Evolutionary conservation across 2,113 vertebrate species (phyloP), one percentile per base, ranked within the genome.

Genomic region (Hypomesus transpacificus): DNA sequence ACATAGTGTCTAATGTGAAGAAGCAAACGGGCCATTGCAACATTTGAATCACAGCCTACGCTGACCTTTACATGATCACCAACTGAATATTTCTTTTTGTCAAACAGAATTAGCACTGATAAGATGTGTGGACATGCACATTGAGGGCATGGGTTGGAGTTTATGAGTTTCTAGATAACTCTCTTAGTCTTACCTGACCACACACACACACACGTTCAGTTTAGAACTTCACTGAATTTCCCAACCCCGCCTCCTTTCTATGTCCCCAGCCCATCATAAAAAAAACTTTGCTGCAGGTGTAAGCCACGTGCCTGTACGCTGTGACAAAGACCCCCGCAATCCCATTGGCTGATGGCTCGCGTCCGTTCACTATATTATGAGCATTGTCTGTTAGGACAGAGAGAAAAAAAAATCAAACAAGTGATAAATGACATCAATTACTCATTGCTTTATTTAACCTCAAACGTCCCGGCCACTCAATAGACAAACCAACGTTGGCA

Each of bases 401-500:
- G 68, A 74, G 66, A 78, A 60, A 84, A 82, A 84, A 82, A 76
- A 84, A 85, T 89, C 85, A 81, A 87, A 87, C 84, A 84, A 83
- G 87, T 92, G 91, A 93, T 92, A 89, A 90, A 93, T 91, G 86
- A 82, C 86, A 86, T 86, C 89, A 91, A 91, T 91, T 89, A 91
- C 85, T 87, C 85, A 82, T 81, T 77, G 83, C 84, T 85, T 90
- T 92, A 88, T 90, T 76, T 74, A 78, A 67, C 76, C 72, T 76
- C 73, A 76, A 67, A 80, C 75, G 83, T 87, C 85, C 85, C 71
- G 14, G 24, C 31, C 71, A 75, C 70, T 78, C 66, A 77, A 84
- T 80, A 86, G 80, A 88, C 85, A 78, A 80, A 81, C 81, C 78
- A 81, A 71, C 74, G 85, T 78, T 68, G 72, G 59, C 50, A 69